phyloP scores from a whole-genome alignment of 2,797 vertebrate genomes.

The Anisognathus igniventris region DNA sequence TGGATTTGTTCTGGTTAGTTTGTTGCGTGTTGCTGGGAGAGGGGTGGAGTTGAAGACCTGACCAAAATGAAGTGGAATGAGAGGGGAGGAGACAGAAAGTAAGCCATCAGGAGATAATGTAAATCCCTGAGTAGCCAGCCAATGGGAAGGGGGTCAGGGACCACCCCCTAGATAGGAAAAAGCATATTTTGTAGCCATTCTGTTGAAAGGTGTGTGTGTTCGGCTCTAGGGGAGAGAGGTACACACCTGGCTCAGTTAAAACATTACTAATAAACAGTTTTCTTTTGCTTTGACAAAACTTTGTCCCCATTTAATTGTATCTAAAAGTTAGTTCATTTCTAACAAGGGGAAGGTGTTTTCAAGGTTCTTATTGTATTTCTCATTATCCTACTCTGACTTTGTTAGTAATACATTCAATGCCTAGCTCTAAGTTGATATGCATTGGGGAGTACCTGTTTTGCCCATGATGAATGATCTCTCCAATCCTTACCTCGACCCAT shows the following conservation, averaged over 20 bases:
- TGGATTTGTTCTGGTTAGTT: not conserved
- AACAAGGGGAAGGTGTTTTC: not conserved
- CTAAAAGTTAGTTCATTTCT: not conserved
- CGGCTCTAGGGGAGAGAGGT: accelerated
- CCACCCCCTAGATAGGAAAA: accelerated
- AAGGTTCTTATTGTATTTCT: not conserved
- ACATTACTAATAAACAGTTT: not conserved
- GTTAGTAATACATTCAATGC: not conserved
- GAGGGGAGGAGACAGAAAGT: not conserved
- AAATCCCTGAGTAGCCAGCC: accelerated
- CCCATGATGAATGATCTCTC: not conserved
- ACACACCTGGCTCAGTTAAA: not conserved
- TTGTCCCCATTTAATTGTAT: not conserved
- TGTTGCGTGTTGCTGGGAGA: not conserved
- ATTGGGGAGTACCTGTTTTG: not conserved
- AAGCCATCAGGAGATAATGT: accelerated
- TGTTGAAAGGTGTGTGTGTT: too few relatives aligned
- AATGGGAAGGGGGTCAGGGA: not conserved
- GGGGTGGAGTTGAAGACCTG: not conserved
- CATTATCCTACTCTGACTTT: not conserved
- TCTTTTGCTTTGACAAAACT: not conserved
- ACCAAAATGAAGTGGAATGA: not conserved
- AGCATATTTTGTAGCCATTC: not conserved
- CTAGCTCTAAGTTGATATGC: not conserved
- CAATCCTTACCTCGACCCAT: not conserved